Evolutionary conservation across 2,888 invertebrate genomes (phyloP).

Genomic region (Trilocha varians): DNA sequence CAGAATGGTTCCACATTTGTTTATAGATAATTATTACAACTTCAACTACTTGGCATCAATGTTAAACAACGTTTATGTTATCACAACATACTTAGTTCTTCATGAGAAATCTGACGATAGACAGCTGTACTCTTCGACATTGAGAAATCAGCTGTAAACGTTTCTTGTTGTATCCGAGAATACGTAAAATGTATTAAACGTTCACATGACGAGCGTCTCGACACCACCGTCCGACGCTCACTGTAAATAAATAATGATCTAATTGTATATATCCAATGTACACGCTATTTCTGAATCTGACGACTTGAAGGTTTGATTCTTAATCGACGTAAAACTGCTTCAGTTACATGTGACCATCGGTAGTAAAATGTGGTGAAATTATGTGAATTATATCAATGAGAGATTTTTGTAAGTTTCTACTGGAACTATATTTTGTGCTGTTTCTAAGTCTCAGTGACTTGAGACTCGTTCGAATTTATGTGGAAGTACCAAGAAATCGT

Average conservation of each 20-base stretch:
- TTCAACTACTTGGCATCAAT: not conserved
- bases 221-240: conserved; percentile 28
- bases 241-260: conserved; percentile 71
- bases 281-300: conserved; percentile 56
- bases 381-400: no score
- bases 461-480: not conserved
- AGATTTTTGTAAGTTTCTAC: no score
- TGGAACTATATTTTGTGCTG: no score
- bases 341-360: conserved; percentile 4
- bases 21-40: no score
- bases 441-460: not conserved
- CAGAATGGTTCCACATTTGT: no score
- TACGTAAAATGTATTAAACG: conserved; percentile 13
- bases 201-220: conserved; percentile 37
- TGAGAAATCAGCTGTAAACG: not conserved
- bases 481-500: conserved; percentile 12
- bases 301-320: conserved; percentile 12
- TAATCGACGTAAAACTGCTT: conserved; percentile 3
- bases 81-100: not conserved
- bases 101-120: not conserved
- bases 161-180: conserved; percentile 5
- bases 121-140: not conserved
- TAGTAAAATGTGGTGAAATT: conserved; percentile 19
- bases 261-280: conserved; percentile 51
- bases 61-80: not conserved